phyloP scores from a whole-genome alignment of 2,888 invertebrate species.

The Dinocampus coccinellae region DNA sequence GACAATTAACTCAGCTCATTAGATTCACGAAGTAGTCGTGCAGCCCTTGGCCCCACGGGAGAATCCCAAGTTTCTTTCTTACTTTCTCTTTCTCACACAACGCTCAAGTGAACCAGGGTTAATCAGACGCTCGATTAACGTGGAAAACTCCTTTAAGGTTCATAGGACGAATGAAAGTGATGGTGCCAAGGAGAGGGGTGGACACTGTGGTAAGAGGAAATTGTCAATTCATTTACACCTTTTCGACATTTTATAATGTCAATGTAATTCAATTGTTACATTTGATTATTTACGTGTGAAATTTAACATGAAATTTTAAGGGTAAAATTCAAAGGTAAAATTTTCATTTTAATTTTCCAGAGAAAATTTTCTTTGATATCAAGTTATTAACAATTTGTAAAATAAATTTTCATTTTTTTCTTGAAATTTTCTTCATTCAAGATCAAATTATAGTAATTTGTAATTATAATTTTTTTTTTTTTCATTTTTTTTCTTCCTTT shows the following conservation, averaged over 20 bases:
- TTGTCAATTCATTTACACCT: slow-evolving; percentile 23
- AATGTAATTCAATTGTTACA: not conserved
- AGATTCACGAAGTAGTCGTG: slow-evolving; percentile 41
- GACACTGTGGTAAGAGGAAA: too few species aligned
- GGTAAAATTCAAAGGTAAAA: too few species aligned
- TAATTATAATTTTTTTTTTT: not conserved
- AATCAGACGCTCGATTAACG: slow-evolving; percentile 37
- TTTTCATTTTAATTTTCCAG: too few species aligned
- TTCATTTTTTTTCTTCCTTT: not conserved
- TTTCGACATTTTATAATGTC: not conserved
- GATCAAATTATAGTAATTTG: too few species aligned
- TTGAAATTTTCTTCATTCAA: not conserved
- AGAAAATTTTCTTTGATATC: not conserved
- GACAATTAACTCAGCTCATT: slow-evolving; percentile 49
- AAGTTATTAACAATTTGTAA: not conserved
- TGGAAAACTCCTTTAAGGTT: not conserved
- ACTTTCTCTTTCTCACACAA: not conserved
- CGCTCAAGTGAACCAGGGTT: slow-evolving; percentile 17
- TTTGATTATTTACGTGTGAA: not conserved
- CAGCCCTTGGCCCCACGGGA: slow-evolving; percentile 32
- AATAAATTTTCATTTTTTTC: not conserved
- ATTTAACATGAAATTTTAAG: not conserved
- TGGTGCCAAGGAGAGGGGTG: too few species aligned
- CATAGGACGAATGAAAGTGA: too few species aligned
- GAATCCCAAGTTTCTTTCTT: not conserved